Conservation (phyloP, 2,888 invertebrate species). For the Elegia similella region DNA sequence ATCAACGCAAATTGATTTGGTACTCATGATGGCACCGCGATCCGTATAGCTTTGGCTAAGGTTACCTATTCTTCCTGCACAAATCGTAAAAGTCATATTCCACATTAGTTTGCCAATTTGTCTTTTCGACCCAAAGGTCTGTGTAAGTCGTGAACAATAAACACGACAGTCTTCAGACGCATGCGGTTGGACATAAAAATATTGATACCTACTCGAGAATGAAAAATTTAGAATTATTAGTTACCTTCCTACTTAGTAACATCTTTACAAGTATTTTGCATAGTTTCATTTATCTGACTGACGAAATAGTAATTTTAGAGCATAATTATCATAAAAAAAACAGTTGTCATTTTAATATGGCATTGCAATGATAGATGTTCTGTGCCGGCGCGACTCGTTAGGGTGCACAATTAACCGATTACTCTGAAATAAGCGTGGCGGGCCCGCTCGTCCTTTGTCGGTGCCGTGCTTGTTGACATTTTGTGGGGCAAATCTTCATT, state of each 20-base stretch:
- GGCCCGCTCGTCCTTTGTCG: slow-evolving; percentile 65
- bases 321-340: background rate
- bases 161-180: too few relatives aligned
- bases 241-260: too few relatives aligned
- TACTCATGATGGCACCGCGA: background rate
- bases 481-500: slow-evolving; percentile 77
- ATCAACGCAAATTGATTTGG: slow-evolving; percentile 9
- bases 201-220: too few relatives aligned
- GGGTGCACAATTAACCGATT: slow-evolving; percentile 68
- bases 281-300: too few relatives aligned
- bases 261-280: too few relatives aligned
- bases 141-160: too few relatives aligned
- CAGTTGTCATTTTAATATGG: slow-evolving; percentile 17
- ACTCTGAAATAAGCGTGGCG: slow-evolving; percentile 62
- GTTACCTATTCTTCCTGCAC: background rate
- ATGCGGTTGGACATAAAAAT: too few relatives aligned
- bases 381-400: slow-evolving; percentile 42
- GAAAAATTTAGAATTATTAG: too few relatives aligned
- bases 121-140: too few relatives aligned
- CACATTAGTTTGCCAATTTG: too few relatives aligned
- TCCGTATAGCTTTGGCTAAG: background rate
- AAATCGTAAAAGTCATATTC: background rate
- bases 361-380: slow-evolving; percentile 18
- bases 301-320: too few relatives aligned
- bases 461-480: slow-evolving; percentile 69